phyloP scores from a whole-genome alignment of 2,888 invertebrate genomes.

The Drosophila infuscata region DNA sequence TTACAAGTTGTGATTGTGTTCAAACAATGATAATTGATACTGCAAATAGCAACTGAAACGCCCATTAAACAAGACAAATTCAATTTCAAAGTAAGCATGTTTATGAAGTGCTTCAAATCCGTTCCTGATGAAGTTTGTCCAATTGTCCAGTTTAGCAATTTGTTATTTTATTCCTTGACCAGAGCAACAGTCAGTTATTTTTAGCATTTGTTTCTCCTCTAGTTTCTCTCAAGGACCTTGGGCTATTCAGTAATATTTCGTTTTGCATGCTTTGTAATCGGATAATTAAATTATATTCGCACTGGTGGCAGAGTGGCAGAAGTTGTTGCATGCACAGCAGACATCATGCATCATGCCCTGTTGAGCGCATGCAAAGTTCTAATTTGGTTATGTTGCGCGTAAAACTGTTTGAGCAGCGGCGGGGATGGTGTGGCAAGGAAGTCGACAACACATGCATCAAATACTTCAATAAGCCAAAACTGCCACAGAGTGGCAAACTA shows the following conservation, averaged over 20 bases:
- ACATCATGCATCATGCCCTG: slow-evolving; percentile 59
- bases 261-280: background rate
- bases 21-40: background rate
- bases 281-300: slow-evolving; percentile 1
- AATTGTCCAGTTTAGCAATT: background rate
- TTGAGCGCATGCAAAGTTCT: slow-evolving; percentile 34
- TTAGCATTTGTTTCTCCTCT: background rate
- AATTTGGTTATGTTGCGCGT: slow-evolving; percentile 53
- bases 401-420: background rate
- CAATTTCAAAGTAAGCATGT: background rate
- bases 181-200: background rate
- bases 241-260: background rate
- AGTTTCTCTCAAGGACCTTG: background rate
- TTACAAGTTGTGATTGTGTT: background rate
- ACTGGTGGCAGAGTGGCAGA: slow-evolving; percentile 13
- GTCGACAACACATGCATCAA: slow-evolving; percentile 31
- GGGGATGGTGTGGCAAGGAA: background rate
- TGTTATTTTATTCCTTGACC: background rate
- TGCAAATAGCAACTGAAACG: background rate
- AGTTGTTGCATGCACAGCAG: background rate
- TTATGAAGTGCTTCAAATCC: background rate
- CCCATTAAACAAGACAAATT: background rate
- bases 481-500: background rate
- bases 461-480: slow-evolving; percentile 11
- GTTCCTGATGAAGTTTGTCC: fast-evolving